These are phyloP conservation scores for Struthidea cinerea DNA, from an alignment of 2,113 vertebrate genomes.

Conservation along the genomic window DNA sequence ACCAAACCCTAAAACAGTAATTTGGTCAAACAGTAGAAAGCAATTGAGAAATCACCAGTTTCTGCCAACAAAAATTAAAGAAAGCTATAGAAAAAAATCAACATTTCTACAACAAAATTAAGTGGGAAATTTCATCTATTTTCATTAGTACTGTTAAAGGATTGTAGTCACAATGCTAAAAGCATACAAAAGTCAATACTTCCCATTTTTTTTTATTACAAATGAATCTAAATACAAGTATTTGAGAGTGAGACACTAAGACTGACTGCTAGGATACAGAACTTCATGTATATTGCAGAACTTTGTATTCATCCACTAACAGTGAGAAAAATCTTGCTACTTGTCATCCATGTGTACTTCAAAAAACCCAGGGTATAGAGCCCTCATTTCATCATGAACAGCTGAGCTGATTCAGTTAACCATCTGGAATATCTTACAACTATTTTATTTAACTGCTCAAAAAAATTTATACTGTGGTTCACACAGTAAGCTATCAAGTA, in stretches of 20 bases:
- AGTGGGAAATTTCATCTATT: neutral
- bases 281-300: neutral
- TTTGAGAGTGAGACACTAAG: neutral
- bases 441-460: neutral
- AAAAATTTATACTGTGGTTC: neutral
- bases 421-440: neutral
- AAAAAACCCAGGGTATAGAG: neutral
- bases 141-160: neutral
- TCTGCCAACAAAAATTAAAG: neutral
- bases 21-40: neutral
- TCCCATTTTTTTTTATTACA: neutral
- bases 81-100: neutral
- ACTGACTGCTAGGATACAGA: neutral
- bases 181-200: neutral
- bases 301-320: neutral
- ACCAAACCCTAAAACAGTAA: neutral
- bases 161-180: neutral
- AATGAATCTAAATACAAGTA: neutral
- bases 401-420: neutral
- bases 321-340: neutral
- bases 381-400: neutral
- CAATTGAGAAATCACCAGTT: neutral
- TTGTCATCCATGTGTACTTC: neutral
- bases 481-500: neutral
- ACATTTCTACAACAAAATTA: neutral